These are phyloP conservation scores for Monarcha castaneiventris DNA, from an alignment of 2,113 vertebrate species.

Conservation along the genomic window DNA sequence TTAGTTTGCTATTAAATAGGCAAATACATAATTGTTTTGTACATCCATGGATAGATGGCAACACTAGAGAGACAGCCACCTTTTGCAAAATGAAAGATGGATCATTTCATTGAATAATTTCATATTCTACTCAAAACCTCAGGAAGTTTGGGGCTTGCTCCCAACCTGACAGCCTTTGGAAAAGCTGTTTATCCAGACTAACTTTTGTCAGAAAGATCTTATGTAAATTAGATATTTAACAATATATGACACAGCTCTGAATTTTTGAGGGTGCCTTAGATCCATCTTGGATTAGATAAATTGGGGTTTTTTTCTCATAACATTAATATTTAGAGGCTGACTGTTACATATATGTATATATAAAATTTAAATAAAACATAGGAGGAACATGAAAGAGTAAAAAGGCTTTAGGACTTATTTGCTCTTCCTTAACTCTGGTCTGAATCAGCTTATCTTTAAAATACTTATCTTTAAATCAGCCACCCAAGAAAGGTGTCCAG, in stretches of 20 bases:
- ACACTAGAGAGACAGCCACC: neutral
- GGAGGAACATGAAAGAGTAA: neutral
- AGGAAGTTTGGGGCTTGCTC: neutral
- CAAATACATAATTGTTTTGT: neutral
- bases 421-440: neutral
- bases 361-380: neutral
- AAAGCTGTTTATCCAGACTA: neutral
- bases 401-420: neutral
- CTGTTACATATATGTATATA: neutral
- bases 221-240: neutral
- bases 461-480: neutral
- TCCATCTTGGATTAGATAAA: neutral
- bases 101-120: neutral
- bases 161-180: neutral
- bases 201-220: neutral
- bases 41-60: neutral
- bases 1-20: slow-evolving; percentile 12
- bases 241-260: neutral
- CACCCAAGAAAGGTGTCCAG: neutral
- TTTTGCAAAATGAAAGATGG: neutral
- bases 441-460: neutral
- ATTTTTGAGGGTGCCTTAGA: neutral
- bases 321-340: neutral
- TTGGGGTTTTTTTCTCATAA: neutral
- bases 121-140: neutral